Conservation (phyloP, 2,888 invertebrate species). For the Pristionchus mayeri region DNA sequence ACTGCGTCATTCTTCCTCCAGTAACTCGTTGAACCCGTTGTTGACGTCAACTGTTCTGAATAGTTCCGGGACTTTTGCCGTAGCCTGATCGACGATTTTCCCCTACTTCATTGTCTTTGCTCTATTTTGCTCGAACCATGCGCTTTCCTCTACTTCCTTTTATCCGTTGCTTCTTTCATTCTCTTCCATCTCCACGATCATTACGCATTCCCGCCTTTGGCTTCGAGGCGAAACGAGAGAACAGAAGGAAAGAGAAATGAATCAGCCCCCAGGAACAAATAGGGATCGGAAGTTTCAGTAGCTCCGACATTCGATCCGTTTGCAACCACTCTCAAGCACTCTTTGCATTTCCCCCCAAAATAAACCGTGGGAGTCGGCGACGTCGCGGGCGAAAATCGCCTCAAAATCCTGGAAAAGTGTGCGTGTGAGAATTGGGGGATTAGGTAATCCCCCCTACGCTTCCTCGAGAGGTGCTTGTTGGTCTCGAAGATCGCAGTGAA, state of each 20-base stretch:
- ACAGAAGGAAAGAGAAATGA: background rate
- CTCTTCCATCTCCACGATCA: slow-evolving; percentile 7
- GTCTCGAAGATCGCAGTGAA: background rate
- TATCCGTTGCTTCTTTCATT: slow-evolving; percentile 11
- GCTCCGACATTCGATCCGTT: background rate
- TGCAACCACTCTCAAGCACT: background rate
- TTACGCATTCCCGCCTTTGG: slow-evolving; percentile 6
- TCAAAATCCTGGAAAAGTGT: background rate
- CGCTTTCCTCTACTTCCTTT: background rate
- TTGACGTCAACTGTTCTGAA: too few species aligned
- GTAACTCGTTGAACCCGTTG: too few species aligned
- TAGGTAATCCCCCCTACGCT: background rate
- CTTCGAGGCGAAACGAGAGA: background rate
- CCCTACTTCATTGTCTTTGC: background rate
- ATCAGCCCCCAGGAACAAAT: background rate
- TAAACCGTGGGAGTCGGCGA: background rate
- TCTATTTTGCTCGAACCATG: background rate
- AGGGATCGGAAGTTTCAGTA: background rate
- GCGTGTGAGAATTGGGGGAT: background rate
- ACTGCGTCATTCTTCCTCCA: too few species aligned
- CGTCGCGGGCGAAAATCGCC: background rate
- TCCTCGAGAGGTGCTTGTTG: background rate
- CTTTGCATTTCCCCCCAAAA: background rate
- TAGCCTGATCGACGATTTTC: background rate
- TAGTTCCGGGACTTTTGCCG: too few species aligned